Percentiles rank a stretch among this genome's conserved stretches.
phyloP scores from a whole-genome alignment of 2,113 vertebrate species.

The Toxotes chatareus region DNA sequence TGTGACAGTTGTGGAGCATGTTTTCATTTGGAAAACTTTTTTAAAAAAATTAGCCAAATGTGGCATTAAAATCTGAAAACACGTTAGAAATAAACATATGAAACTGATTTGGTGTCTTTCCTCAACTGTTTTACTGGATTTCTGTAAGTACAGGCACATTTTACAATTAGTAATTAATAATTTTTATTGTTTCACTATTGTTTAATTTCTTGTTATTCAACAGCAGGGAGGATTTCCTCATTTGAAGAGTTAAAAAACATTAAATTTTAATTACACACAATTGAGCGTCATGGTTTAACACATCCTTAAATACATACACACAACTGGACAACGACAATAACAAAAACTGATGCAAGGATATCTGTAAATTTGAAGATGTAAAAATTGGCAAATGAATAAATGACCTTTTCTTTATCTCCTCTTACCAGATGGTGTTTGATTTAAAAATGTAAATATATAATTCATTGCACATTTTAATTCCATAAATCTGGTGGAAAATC shows the following conservation, averaged over 20 bases:
- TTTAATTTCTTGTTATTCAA: constrained; percentile 4
- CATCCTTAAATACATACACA: neutral
- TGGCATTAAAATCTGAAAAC: neutral
- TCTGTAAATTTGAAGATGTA: constrained; percentile 14
- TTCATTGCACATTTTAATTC: constrained; percentile 14
- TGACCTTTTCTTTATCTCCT: neutral
- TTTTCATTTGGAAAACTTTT: constrained; percentile 21
- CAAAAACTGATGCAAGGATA: neutral
- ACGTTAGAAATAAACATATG: neutral
- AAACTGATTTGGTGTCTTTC: constrained; percentile 14
- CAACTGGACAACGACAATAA: neutral
- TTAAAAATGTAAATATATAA: constrained; percentile 1
- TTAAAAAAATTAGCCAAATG: neutral
- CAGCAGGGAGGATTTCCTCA: neutral
- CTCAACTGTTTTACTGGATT: neutral
- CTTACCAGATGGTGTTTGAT: neutral
- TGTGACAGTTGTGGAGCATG: neutral
- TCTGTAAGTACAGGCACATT: neutral
- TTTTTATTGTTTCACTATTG: neutral
- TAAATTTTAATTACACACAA: constrained; percentile 20
- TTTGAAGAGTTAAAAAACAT: constrained; percentile 5
- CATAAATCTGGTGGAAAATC: constrained; percentile 4
- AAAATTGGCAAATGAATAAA: constrained; percentile 1
- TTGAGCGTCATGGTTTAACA: neutral
- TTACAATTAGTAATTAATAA: neutral